These are phyloP conservation scores for Pomatostomus ruficeps DNA, from an alignment of 2,113 vertebrate species.

Conservation along the genomic window DNA sequence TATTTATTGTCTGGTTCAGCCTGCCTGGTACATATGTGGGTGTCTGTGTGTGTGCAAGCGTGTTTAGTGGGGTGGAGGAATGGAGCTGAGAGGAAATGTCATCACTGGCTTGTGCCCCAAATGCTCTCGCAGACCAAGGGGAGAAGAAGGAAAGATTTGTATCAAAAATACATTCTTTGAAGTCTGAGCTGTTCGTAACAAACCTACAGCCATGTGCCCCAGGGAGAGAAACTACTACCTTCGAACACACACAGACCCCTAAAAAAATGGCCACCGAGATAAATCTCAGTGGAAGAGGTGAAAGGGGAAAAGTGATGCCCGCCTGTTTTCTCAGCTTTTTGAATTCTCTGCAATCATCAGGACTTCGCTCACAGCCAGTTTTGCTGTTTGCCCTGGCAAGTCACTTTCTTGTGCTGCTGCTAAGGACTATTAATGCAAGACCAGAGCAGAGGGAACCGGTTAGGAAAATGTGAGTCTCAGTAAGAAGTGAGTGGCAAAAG, in stretches of 20 bases:
- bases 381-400: not conserved
- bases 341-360: not conserved
- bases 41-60: slow-evolving; percentile 40
- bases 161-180: not conserved
- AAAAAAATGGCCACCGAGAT: not conserved
- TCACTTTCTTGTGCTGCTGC: not conserved
- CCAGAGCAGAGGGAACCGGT: not conserved
- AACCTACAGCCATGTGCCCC: not conserved
- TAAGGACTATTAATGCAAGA: not conserved
- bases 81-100: slow-evolving; percentile 29
- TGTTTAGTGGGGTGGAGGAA: slow-evolving; percentile 12
- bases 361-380: not conserved
- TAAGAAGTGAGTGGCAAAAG: not conserved
- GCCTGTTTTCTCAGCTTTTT: not conserved
- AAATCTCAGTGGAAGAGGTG: not conserved
- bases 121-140: not conserved
- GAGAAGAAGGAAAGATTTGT: not conserved
- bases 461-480: not conserved
- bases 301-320: not conserved
- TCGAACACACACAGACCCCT: not conserved
- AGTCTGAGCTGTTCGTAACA: not conserved
- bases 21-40: slow-evolving; percentile 56
- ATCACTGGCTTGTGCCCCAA: not conserved
- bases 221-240: not conserved
- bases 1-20: slow-evolving; percentile 68